A percentile compares a stretch with the other conserved stretches of the same genome.
Conservation (phyloP, 2,113 vertebrate genomes). For the Pterophyllum scalare region DNA sequence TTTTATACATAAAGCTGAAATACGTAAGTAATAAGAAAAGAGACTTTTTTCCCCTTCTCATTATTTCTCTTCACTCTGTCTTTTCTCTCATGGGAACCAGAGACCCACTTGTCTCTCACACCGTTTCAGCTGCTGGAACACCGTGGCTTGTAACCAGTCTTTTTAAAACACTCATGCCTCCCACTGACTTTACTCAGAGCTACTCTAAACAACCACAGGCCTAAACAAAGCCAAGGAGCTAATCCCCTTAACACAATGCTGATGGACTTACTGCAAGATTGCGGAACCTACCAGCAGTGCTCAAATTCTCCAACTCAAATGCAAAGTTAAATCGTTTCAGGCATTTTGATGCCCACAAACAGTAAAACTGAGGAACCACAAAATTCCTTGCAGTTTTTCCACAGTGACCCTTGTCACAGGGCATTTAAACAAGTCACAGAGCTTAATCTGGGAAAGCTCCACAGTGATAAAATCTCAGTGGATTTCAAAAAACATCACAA, state of each 20-base stretch:
- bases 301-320: background rate
- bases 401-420: background rate
- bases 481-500: background rate
- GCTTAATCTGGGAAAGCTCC: background rate
- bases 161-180: conserved; percentile 58
- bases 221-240: conserved; percentile 49
- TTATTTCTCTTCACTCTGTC: conserved; percentile 6
- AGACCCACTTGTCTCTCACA: conserved; percentile 64
- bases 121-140: conserved; percentile 42
- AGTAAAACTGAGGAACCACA: background rate
- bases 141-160: conserved; percentile 52
- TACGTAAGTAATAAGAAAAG: background rate
- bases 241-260: conserved; percentile 49
- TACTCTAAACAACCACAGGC: conserved; percentile 54
- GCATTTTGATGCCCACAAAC: background rate
- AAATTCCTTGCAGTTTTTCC: background rate
- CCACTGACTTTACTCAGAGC: conserved; percentile 43
- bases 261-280: conserved; percentile 6
- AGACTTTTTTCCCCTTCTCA: background rate
- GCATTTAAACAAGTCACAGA: background rate
- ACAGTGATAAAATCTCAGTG: background rate
- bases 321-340: background rate
- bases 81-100: conserved; percentile 59
- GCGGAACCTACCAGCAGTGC: conserved; percentile 3
- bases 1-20: background rate